phyloP scores from a whole-genome alignment of 2,113 vertebrate species.

The Toxotes jaculatrix region DNA sequence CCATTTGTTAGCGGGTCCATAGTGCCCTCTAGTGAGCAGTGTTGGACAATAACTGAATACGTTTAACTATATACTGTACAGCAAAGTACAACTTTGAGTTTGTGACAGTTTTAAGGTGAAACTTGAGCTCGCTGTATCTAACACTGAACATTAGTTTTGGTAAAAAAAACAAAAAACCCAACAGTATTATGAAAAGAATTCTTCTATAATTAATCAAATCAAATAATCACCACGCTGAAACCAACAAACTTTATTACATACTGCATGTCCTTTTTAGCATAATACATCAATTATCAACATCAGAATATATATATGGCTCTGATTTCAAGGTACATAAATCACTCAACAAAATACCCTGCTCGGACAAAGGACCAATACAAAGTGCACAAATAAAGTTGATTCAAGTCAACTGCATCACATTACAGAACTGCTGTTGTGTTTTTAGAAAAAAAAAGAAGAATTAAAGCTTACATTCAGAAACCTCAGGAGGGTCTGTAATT shows the following conservation, averaged over 20 bases:
- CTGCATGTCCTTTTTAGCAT: constrained; percentile 70
- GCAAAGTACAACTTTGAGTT: neutral
- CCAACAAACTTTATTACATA: constrained; percentile 76
- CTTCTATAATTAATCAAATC: neutral
- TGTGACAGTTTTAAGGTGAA: no score
- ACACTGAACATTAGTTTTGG: no score
- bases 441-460: constrained; percentile 16
- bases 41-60: neutral
- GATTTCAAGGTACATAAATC: constrained; percentile 72
- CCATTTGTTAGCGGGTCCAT: neutral
- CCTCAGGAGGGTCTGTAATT: constrained; percentile 44
- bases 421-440: constrained; percentile 51
- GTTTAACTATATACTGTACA: no score
- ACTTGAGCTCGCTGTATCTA: no score
- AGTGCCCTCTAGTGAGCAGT: constrained; percentile 47
- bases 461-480: constrained; percentile 79
- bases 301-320: constrained; percentile 76
- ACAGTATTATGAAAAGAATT: neutral
- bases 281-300: constrained; percentile 74
- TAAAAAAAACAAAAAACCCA: no score
- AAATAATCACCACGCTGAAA: constrained; percentile 41
- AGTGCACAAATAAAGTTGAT: constrained; percentile 76
- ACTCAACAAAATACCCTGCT: constrained; percentile 79
- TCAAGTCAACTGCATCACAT: constrained; percentile 68
- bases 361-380: constrained; percentile 68